Base-by-base conservation (phyloP, 2,797 vertebrate species). In the Catostomus latipinnis region DNA sequence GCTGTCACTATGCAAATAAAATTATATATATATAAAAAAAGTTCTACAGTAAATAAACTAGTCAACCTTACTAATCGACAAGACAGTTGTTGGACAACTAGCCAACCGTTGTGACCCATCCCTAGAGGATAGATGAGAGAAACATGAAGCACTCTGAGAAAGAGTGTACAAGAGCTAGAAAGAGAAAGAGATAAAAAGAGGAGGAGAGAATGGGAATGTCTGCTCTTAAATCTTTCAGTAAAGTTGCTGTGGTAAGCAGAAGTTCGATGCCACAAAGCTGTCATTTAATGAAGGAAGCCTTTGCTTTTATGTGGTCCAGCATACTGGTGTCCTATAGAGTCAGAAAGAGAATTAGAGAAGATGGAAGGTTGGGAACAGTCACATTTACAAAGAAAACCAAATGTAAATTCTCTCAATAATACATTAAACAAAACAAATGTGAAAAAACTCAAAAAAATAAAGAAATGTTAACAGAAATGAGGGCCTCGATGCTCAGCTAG, bases 201-300 rank as follows among this genome's bases (percentile, higher is more conserved):
- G 43, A 45, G 14, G 65, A 68, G 67, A 60, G 70, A 74, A 53
- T 53, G 22, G 12, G 43, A 63, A n/a, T 63, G 52, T 81, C 72
- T 75, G 16, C 52, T 75, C 73, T 81, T 86, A 84, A 88, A 83
- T 85, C 80, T 81, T 80, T 88, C 69, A 48, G 56, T 69, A 61
- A 85, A 80, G 73, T 77, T 86, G 85, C 88, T 87, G 88, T 88
- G 83, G 75, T 86, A 63, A 79, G 83, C 68, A 67, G 81, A 87
- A 82, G 60, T 63, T 52, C 61, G 76, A 74, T 81, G 68, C 83
- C n/a, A 82, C 82, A 78, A 82, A 74, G 77, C 69, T 79, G 69
- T 69, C 74, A 53, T 78, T 83, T 78, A 85, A 77, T 82, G 74
- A 86, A 85, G 83, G 81, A 84, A 83, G 85, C 62, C 45, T 50